These are phyloP conservation scores for Antennarius striatus DNA, from an alignment of 2,113 vertebrate species.

Conservation along the genomic window DNA sequence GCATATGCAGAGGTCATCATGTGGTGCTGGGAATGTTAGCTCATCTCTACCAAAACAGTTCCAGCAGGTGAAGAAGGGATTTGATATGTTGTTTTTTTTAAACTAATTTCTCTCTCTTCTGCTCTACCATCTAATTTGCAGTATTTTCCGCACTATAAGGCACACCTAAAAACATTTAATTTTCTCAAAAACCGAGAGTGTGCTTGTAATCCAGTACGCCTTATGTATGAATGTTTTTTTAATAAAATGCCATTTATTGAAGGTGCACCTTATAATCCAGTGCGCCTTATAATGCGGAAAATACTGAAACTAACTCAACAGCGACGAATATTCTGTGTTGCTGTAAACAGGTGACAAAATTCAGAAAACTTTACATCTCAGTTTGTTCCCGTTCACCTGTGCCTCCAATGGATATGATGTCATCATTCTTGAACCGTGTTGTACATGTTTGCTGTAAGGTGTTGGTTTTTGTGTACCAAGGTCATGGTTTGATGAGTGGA, in stretches of 20 bases:
- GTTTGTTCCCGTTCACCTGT: not conserved
- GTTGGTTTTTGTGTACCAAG: conserved; percentile 3
- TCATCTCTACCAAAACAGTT: conserved; percentile 36
- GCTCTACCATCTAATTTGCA: too few species aligned
- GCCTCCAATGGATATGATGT: not conserved
- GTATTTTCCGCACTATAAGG: too few species aligned
- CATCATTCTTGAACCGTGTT: not conserved
- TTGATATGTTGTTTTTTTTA: not conserved
- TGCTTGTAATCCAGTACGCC: too few species aligned
- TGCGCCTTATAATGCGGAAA: too few species aligned
- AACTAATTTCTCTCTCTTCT: too few species aligned
- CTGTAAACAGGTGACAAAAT: not conserved
- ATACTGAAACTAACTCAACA: too few species aligned
- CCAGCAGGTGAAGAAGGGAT: conserved; percentile 38
- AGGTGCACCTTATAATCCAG: too few species aligned
- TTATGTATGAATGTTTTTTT: too few species aligned
- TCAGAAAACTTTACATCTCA: not conserved
- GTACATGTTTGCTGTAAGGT: not conserved
- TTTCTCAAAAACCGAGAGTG: too few species aligned
- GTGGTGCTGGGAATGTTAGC: conserved; percentile 50
- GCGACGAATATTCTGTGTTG: not conserved
- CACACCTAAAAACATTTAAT: too few species aligned
- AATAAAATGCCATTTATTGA: too few species aligned
- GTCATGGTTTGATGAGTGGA: conserved; percentile 12
- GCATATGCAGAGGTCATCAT: conserved; percentile 55